Percentiles rank a stretch among this genome's conserved stretches.
phyloP scores from a whole-genome alignment of 2,113 vertebrate species.

The Forbesichthys agassizii region DNA sequence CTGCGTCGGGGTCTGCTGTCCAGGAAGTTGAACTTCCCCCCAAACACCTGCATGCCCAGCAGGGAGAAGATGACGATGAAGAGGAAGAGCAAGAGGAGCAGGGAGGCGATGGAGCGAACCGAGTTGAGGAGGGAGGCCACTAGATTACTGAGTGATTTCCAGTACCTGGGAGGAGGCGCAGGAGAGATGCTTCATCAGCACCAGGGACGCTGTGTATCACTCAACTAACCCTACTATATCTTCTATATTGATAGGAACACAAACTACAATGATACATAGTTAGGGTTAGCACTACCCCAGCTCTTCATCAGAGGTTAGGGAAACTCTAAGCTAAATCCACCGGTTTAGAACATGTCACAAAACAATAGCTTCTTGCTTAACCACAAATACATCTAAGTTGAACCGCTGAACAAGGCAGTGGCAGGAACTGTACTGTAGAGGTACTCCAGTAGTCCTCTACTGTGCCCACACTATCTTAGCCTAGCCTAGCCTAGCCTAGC shows the following conservation, averaged over 20 bases:
- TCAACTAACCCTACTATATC: neutral
- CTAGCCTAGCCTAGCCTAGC: too few species aligned
- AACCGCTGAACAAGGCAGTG: too few species aligned
- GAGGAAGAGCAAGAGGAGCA: constrained; percentile 95
- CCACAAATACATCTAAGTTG: too few species aligned
- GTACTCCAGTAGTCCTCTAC: too few species aligned
- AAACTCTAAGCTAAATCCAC: neutral
- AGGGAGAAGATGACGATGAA: constrained; percentile 94
- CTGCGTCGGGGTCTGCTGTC: constrained; percentile 84
- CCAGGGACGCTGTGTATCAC: neutral
- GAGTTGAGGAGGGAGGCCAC: constrained; percentile 96
- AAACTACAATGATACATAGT: too few species aligned
- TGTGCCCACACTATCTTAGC: too few species aligned
- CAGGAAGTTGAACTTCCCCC: constrained; percentile 91
- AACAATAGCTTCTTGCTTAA: neutral
- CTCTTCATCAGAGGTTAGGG: neutral
- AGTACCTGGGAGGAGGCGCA: constrained; percentile 78
- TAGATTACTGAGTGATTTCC: constrained; percentile 92
- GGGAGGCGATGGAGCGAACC: constrained; percentile 91
- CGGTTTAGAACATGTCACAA: neutral
- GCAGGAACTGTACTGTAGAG: too few species aligned
- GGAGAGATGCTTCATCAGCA: neutral
- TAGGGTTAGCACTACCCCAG: too few species aligned
- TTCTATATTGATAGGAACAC: too few species aligned
- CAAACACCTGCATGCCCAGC: constrained; percentile 98